Conservation (phyloP, 2,113 vertebrate species). For the Beaufortia kweichowensis region DNA sequence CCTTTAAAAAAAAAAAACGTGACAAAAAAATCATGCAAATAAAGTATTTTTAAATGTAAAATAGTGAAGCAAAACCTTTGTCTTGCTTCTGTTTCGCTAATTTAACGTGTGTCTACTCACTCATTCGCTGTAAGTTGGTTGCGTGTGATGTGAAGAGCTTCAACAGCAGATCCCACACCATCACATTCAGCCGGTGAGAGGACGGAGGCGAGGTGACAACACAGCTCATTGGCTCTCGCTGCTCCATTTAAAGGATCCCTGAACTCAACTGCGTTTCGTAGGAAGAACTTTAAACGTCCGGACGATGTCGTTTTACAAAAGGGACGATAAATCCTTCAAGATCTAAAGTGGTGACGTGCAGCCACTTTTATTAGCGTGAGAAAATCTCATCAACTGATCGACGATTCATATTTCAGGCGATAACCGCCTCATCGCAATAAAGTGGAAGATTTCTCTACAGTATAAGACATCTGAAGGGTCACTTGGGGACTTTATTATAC, state of each 20-base stretch:
- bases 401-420: neutral
- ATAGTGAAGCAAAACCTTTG: neutral
- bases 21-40: too few relatives aligned
- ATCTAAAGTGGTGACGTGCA: conserved; percentile 1
- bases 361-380: neutral
- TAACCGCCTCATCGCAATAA: neutral
- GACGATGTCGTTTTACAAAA: neutral
- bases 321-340: neutral
- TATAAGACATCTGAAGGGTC: neutral
- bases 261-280: neutral
- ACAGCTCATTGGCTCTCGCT: conserved; percentile 8
- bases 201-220: conserved; percentile 29
- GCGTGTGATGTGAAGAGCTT: neutral
- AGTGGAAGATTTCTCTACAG: neutral
- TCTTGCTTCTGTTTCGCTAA: neutral
- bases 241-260: conserved; percentile 26
- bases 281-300: conserved; percentile 37
- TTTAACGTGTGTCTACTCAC: neutral
- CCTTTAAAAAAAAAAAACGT: too few relatives aligned
- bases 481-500: conserved; percentile 9
- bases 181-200: conserved; percentile 27
- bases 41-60: too few relatives aligned
- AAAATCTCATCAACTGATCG: conserved; percentile 15
- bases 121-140: neutral
- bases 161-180: neutral